Percentiles rank a stretch among this genome's conserved stretches.
Evolutionary conservation across 2,888 invertebrate genomes (phyloP).

Genomic region (Drosophila prostipennis): DNA sequence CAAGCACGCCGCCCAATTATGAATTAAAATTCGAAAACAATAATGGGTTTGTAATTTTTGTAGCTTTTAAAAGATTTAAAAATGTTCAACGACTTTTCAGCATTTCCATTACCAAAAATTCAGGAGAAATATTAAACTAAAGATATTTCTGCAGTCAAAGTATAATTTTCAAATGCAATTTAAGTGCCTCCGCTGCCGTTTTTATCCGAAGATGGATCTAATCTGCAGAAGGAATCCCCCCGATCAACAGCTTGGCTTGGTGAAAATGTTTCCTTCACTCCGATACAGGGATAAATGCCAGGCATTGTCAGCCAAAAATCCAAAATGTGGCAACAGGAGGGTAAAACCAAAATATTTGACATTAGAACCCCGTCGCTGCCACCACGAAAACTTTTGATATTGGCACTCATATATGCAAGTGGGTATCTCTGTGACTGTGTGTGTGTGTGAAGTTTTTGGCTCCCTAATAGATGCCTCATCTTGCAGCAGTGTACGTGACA

Average conservation of each 20-base stretch:
- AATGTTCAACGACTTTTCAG: no score
- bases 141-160: background rate
- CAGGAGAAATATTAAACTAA: no score
- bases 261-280: conserved; percentile 7
- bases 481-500: conserved; percentile 62
- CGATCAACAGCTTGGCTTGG: conserved; percentile 8
- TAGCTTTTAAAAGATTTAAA: background rate
- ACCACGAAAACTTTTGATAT: conserved; percentile 63
- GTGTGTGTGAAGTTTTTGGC: conserved; percentile 3
- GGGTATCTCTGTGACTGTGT: conserved; percentile 1
- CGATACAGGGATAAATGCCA: conserved; percentile 23
- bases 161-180: conserved; percentile 17
- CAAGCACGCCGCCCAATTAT: background rate
- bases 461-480: conserved; percentile 45
- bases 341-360: conserved; percentile 65
- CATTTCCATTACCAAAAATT: no score
- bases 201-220: conserved; percentile 8
- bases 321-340: conserved; percentile 32
- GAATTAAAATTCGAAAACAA: background rate
- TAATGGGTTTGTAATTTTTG: background rate
- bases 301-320: conserved; percentile 21
- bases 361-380: conserved; percentile 50
- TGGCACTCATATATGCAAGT: conserved; percentile 43
- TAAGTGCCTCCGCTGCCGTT: conserved; percentile 1
- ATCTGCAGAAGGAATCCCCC: conserved; percentile 12